Conservation (phyloP, 2,113 vertebrate genomes). For the Ptilonorhynchus violaceus region DNA sequence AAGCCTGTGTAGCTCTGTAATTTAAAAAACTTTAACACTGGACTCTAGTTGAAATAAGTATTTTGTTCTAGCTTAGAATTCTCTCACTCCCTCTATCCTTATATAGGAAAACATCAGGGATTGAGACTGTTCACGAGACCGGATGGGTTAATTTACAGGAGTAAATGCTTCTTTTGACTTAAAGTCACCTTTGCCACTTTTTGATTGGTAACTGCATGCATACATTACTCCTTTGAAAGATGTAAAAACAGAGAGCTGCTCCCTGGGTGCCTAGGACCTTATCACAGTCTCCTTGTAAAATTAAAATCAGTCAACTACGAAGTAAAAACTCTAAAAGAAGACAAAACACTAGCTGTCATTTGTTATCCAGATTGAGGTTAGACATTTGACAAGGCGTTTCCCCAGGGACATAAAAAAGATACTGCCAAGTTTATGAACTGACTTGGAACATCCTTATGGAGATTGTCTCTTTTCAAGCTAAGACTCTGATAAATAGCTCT, state of each 20-base stretch:
- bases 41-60: not conserved
- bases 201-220: not conserved
- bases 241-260: not conserved
- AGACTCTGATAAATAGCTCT: not conserved
- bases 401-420: not conserved
- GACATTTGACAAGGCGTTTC: not conserved
- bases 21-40: not conserved
- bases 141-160: not conserved
- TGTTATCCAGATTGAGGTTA: constrained; percentile 17
- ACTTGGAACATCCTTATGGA: not conserved
- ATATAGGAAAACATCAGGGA: not conserved
- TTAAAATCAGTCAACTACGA: not conserved
- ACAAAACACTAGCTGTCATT: not conserved
- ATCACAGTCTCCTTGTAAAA: not conserved
- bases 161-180: not conserved
- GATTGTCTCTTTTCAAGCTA: not conserved
- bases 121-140: not conserved
- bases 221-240: not conserved
- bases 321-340: not conserved
- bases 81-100: not conserved
- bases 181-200: not conserved
- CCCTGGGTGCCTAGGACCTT: not conserved
- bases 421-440: not conserved
- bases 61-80: not conserved
- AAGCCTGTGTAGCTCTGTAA: not conserved